Percentiles rank a stretch among this genome's conserved stretches.
These are phyloP conservation scores for Hoplias malabaricus DNA, from an alignment of 2,113 vertebrate species.

Conservation along the genomic window DNA sequence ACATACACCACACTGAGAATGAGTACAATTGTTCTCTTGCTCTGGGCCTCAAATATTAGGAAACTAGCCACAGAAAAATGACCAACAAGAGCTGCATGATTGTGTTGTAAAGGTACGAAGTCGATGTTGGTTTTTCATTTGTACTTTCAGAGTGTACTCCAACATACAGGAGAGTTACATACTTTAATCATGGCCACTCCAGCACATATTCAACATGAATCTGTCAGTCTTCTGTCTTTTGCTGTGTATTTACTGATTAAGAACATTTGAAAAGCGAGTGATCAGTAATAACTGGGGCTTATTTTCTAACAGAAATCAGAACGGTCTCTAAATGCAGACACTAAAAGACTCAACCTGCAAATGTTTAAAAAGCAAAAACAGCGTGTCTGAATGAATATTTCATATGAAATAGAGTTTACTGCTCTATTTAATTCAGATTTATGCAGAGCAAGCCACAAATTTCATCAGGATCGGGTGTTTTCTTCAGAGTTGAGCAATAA, in stretches of 20 bases:
- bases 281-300: neutral
- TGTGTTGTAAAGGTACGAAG: no score
- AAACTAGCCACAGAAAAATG: no score
- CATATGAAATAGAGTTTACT: neutral
- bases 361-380: neutral
- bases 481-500: constrained; percentile 1
- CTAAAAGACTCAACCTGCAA: neutral
- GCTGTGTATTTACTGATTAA: neutral
- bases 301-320: neutral
- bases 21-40: no score
- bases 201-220: neutral
- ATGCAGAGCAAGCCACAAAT: neutral
- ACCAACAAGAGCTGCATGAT: no score
- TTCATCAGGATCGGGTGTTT: neutral
- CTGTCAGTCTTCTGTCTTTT: neutral
- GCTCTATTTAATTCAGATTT: constrained; percentile 11
- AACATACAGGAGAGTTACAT: no score
- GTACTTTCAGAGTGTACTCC: no score
- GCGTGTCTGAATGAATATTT: neutral
- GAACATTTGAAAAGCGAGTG: neutral
- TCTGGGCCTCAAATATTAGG: no score
- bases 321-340: neutral
- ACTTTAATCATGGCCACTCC: neutral
- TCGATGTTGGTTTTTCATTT: no score
- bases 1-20: no score